A percentile compares a stretch with the other conserved stretches of the same genome.
These are phyloP conservation scores for Hepsetus odoe DNA, from an alignment of 2,113 vertebrate species.

Conservation along the genomic window DNA sequence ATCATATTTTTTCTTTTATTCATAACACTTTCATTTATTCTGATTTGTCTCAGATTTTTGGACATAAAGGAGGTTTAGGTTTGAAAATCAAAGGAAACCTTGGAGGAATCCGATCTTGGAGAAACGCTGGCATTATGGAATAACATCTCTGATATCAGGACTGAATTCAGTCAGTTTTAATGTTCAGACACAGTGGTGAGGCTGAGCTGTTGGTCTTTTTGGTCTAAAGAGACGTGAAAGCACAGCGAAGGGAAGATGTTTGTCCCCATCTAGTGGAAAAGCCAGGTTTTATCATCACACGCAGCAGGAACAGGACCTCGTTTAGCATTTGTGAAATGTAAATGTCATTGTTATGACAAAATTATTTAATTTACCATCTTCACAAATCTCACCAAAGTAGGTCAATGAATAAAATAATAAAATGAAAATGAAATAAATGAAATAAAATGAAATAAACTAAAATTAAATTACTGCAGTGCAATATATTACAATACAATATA, in stretches of 20 bases:
- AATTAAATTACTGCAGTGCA: too few species aligned
- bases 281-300: not conserved
- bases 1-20: not conserved
- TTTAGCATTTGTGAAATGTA: too few species aligned
- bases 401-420: too few species aligned
- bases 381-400: too few species aligned
- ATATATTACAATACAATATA: too few species aligned
- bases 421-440: too few species aligned
- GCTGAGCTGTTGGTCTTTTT: not conserved
- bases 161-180: not conserved
- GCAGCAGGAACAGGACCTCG: not conserved
- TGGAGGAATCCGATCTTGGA: too few species aligned
- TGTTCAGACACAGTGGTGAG: not conserved
- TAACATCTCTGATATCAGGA: not conserved
- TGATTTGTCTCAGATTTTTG: not conserved
- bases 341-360: too few species aligned
- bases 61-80: too few species aligned
- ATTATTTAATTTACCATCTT: too few species aligned
- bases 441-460: too few species aligned
- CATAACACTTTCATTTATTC: not conserved
- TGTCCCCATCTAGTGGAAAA: not conserved
- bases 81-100: not conserved
- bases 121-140: not conserved
- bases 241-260: not conserved
- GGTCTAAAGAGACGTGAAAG: not conserved